Evolutionary conservation across 2,888 invertebrate species (phyloP), one percentile per base, ranked within the genome.

Genomic region (Matsumyia berberina): DNA sequence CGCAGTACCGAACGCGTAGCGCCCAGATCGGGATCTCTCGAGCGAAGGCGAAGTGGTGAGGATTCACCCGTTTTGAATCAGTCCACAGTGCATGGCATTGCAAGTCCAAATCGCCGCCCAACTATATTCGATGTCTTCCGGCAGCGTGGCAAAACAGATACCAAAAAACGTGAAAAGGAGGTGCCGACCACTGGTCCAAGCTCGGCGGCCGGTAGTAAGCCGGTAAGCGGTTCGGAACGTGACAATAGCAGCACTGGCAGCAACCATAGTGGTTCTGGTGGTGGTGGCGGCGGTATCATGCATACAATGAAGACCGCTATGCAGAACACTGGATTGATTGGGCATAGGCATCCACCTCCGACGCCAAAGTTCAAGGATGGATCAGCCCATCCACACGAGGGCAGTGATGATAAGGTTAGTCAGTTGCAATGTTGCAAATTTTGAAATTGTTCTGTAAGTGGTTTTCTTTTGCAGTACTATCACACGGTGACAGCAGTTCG

Each of bases 251-350:
- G 90, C 86, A 89, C 90, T 66, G 90, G 91, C 77, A 90, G 90
- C 79, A 88, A 88, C 78, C 88, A 89, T 82, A 88, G 89, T 81
- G 88, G 90, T 49, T 89, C 90, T 0, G 88, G 87, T 17, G 80
- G 82, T 31, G 85, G 86, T 9, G 87, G 88, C 17, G 90, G 91
- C 80, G 90, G 91, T 79, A 94, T 97, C 89, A 97, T 97, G 94
- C 94, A 96, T 87, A 96, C 96, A 89, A 95, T 97, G 94, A 96
- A 95, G 91, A 95, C 95, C 88, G 96, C 96, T 46, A 95, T 97
- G 90, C 95, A 96, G 87, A 89, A 91, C 86, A 91, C 91, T 87
- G 92, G 91, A 60, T 86, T 89, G 8, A 89, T 89, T 70, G 89
- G 90, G 37, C 88, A 88, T 57, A 87, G 88, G 17, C 87, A 87